These are phyloP conservation scores for Koerneria pararmatus DNA, from an alignment of 2,888 invertebrate genomes.

Conservation along the genomic window DNA sequence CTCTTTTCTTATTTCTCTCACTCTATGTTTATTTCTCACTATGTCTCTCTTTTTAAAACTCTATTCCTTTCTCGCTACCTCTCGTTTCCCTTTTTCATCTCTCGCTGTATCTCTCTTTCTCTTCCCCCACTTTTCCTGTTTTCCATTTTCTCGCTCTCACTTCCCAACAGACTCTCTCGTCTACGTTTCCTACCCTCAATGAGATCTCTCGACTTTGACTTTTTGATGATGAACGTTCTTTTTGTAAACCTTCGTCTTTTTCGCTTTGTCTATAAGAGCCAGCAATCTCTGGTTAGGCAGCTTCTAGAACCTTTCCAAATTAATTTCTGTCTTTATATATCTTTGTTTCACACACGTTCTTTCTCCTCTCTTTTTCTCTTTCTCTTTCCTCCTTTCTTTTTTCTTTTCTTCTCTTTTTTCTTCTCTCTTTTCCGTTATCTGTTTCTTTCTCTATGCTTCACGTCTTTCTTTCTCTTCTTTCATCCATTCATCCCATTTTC, in stretches of 20 bases:
- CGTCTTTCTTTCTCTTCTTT: background rate
- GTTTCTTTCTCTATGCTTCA: conserved; percentile 6
- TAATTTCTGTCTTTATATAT: background rate
- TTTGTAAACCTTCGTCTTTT: too few species aligned
- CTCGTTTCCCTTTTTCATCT: conserved; percentile 5
- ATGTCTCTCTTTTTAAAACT: conserved; percentile 10
- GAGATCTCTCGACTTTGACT: too few species aligned
- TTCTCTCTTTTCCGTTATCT: background rate
- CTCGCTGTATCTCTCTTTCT: background rate
- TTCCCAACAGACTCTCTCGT: too few species aligned
- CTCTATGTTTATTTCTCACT: conserved; percentile 19
- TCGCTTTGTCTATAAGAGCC: too few species aligned
- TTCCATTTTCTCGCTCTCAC: background rate
- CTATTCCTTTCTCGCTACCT: conserved; percentile 20
- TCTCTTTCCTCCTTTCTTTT: conserved; percentile 11
- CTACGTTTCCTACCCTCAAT: too few species aligned
- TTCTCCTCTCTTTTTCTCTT: background rate
- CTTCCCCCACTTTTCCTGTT: background rate
- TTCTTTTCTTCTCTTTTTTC: conserved; percentile 14
- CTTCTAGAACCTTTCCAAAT: too few species aligned
- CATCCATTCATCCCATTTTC: background rate
- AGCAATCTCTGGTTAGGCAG: too few species aligned
- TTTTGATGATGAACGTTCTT: too few species aligned
- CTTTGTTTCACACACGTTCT: background rate
- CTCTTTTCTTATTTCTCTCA: conserved; percentile 1